Conservation (phyloP, 2,113 vertebrate species). For the Apodemus sylvaticus region DNA sequence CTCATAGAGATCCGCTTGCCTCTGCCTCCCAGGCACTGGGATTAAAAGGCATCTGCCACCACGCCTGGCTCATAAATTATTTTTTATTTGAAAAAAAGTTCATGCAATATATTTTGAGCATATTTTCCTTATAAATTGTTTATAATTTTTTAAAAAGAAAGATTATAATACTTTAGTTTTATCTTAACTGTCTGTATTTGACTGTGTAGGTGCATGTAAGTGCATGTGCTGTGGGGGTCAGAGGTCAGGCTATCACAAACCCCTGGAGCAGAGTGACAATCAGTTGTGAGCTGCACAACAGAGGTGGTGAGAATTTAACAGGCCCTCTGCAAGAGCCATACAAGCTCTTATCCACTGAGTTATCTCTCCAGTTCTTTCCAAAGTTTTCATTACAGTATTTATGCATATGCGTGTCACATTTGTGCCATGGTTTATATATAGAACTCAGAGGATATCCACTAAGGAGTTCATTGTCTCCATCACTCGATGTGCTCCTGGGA, state of each 20-base stretch:
- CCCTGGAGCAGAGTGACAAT: not conserved
- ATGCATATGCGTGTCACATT: not conserved
- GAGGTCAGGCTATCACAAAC: not conserved
- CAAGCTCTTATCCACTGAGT: not conserved
- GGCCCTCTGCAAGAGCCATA: not conserved
- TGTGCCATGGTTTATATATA: not conserved
- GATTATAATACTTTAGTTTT: not conserved
- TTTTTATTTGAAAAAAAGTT: no score
- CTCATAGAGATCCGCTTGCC: no score
- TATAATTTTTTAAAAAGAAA: not conserved
- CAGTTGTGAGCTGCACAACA: not conserved
- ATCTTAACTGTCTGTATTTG: not conserved
- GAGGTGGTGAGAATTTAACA: not conserved
- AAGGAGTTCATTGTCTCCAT: not conserved
- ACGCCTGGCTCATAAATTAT: no score
- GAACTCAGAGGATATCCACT: not conserved
- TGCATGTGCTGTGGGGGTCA: not conserved
- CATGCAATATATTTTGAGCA: not conserved
- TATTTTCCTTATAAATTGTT: not conserved
- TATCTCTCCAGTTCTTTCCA: not conserved
- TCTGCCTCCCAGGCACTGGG: no score
- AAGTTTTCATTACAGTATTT: not conserved
- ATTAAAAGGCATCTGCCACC: no score
- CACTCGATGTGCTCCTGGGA: not conserved
- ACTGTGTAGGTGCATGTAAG: not conserved